These are phyloP conservation scores for Anastrepha ludens DNA, from an alignment of 1,140 invertebrate species.

Conservation along the genomic window DNA sequence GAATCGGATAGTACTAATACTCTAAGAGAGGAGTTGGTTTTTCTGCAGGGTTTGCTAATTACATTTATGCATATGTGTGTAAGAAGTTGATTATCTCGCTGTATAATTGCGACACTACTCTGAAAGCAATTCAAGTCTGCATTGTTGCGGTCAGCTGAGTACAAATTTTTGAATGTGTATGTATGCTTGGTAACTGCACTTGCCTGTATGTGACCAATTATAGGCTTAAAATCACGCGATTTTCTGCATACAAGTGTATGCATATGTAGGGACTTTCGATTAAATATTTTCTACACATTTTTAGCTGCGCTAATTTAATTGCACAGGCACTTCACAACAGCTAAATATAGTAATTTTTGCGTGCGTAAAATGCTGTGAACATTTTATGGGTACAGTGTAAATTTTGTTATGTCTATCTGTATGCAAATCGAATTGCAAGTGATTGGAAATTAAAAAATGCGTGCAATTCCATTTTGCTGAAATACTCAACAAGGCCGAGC, in stretches of 20 bases:
- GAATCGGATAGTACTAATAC: too few species aligned
- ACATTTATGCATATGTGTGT: too few species aligned
- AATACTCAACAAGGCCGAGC: too few species aligned
- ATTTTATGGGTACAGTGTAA: too few species aligned
- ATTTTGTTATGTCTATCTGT: too few species aligned
- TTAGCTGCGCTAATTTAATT: neutral
- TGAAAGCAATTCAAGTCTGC: neutral
- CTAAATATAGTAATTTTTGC: constrained; percentile 23
- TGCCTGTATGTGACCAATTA: neutral
- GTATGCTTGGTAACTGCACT: neutral
- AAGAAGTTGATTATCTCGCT: neutral
- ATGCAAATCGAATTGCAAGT: too few species aligned
- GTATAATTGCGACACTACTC: neutral
- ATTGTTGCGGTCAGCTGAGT: constrained; percentile 6
- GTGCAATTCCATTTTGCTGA: too few species aligned
- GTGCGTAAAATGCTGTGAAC: neutral
- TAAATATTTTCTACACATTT: neutral
- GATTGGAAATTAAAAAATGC: too few species aligned
- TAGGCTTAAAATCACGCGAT: neutral
- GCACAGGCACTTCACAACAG: neutral
- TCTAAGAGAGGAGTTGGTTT: too few species aligned
- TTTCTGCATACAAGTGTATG: neutral
- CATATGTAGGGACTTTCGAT: too few species aligned
- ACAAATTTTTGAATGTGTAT: neutral
- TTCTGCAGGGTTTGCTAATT: too few species aligned